Conservation (phyloP, 2,797 vertebrate genomes). For the Jordanella pulchra region DNA sequence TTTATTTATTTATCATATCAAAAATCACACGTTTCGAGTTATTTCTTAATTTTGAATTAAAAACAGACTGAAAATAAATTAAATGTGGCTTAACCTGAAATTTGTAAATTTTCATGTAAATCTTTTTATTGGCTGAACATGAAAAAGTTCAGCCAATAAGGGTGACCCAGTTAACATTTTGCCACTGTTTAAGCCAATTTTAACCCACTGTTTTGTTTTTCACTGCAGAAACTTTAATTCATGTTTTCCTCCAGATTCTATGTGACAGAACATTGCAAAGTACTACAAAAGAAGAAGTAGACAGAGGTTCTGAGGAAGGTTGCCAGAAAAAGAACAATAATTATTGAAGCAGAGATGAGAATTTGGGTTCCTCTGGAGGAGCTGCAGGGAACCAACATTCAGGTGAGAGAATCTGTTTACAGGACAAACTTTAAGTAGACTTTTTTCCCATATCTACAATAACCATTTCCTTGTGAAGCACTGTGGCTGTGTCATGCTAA, state of each 20-base stretch:
- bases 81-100: too few species aligned
- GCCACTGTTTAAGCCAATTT: too few species aligned
- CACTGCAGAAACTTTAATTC: not conserved
- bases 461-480: not conserved
- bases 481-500: not conserved
- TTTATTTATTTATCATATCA: too few species aligned
- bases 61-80: too few species aligned
- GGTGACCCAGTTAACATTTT: too few species aligned
- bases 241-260: not conserved
- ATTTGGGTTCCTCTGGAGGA: too few species aligned
- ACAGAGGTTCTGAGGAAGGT: not conserved
- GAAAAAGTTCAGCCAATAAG: too few species aligned
- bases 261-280: not conserved
- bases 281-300: not conserved
- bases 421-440: not conserved
- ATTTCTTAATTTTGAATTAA: too few species aligned
- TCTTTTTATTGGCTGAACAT: too few species aligned
- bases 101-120: too few species aligned
- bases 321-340: not conserved
- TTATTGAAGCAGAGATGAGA: too few species aligned
- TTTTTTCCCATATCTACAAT: not conserved
- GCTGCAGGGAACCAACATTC: not conserved
- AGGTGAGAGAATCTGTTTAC: not conserved
- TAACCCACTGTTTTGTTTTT: not conserved
- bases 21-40: not conserved